Evolutionary conservation across 2,113 vertebrate genomes (phyloP).

Genomic region (Nymphicus hollandicus): DNA sequence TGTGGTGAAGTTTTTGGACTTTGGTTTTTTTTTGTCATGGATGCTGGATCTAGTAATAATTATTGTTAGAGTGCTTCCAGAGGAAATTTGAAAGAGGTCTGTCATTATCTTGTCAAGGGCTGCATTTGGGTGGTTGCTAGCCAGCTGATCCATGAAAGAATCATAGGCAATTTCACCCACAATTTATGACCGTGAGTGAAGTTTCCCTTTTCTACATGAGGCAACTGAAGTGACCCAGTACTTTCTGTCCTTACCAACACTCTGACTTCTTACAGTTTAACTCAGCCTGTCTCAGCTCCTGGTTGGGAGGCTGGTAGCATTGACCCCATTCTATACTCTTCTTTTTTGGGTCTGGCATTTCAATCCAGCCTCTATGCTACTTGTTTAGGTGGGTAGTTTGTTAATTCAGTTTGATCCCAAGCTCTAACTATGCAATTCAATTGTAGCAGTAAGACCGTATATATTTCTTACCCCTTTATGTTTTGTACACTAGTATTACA

Average conservation of each 20-base stretch:
- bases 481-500: neutral
- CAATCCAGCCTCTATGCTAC: neutral
- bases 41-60: neutral
- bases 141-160: neutral
- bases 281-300: neutral
- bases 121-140: neutral
- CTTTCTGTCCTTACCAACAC: neutral
- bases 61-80: neutral
- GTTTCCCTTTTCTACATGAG: neutral
- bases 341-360: neutral
- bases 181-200: neutral
- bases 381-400: neutral
- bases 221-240: neutral
- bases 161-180: neutral
- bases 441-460: accelerated
- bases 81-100: neutral
- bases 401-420: neutral
- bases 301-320: neutral
- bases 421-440: neutral
- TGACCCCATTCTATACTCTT: neutral
- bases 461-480: neutral
- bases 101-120: neutral
- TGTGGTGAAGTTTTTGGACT: neutral
- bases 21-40: neutral
- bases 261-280: neutral